Percentiles rank a stretch among this genome's conserved stretches.
Evolutionary conservation across 2,888 invertebrate genomes (phyloP).

Genomic region (Dinocampus coccinellae): DNA sequence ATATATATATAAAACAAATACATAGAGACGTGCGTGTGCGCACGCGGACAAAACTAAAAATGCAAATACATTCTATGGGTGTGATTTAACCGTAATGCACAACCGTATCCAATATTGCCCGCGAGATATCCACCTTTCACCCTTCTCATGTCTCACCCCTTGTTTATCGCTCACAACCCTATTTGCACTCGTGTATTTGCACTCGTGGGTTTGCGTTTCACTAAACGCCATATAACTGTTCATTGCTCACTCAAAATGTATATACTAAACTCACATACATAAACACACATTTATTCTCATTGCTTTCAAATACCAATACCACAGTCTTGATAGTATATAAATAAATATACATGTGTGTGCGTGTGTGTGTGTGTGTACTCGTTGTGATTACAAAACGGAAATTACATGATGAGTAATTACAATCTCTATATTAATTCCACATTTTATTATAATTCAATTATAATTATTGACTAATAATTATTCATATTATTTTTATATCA

Average conservation of each 20-base stretch:
- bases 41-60: too few species aligned
- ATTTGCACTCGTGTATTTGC: conserved; percentile 38
- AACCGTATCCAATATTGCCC: conserved; percentile 40
- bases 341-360: too few species aligned
- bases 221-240: conserved; percentile 38
- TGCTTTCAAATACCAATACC: conserved; percentile 9
- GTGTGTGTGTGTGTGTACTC: too few species aligned
- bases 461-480: not conserved
- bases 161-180: conserved; percentile 14
- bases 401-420: conserved; percentile 29
- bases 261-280: not conserved
- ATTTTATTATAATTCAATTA: not conserved
- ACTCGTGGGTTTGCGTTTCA: conserved; percentile 37
- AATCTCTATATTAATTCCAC: not conserved
- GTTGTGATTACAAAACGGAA: conserved; percentile 24
- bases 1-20: too few species aligned
- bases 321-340: conserved; percentile 31
- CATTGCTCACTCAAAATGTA: conserved; percentile 13
- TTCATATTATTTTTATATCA: not conserved
- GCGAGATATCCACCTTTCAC: conserved; percentile 23
- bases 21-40: too few species aligned
- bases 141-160: not conserved
- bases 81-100: conserved; percentile 49
- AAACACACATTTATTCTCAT: too few species aligned
- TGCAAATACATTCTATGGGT: conserved; percentile 13